Conservation (phyloP, 37 sponge, comb jelly and placozoan genomes). For the Ianthella basta region DNA sequence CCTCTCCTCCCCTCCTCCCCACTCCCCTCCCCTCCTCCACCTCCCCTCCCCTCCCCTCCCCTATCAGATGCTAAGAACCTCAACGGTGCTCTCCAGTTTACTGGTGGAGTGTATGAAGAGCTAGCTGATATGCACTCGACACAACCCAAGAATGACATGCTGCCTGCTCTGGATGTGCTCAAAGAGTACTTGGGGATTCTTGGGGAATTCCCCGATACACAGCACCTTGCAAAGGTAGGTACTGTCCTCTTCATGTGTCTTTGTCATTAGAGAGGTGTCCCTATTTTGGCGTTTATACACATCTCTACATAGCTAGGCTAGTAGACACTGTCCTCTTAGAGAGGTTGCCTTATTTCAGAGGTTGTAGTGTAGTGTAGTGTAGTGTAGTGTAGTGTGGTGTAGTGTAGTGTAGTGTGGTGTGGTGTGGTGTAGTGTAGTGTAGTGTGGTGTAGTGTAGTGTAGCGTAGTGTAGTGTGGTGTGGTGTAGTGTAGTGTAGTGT, state of each 20-base stretch:
- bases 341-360: too few relatives aligned
- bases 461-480: too few relatives aligned
- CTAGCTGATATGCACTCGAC: constrained; percentile 61
- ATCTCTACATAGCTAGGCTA: too few relatives aligned
- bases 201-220: constrained; percentile 77
- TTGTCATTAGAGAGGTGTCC: neutral
- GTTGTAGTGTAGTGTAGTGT: too few relatives aligned
- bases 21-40: too few relatives aligned
- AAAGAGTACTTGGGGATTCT: constrained; percentile 94
- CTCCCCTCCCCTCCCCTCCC: neutral
- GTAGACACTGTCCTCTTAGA: too few relatives aligned
- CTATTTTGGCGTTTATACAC: too few relatives aligned
- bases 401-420: too few relatives aligned
- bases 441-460: too few relatives aligned
- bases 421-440: too few relatives aligned
- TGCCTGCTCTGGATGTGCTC: constrained; percentile 79
- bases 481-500: too few relatives aligned
- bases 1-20: neutral
- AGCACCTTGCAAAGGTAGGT: constrained; percentile 19
- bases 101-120: constrained; percentile 58
- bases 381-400: too few relatives aligned
- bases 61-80: constrained; percentile 57
- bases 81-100: constrained; percentile 57
- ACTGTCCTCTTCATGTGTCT: neutral
- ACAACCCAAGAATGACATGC: constrained; percentile 90